Percentiles rank a stretch among this genome's conserved stretches.
phyloP scores from a whole-genome alignment of 2,113 vertebrate species.

The Cynocephalus volans region DNA sequence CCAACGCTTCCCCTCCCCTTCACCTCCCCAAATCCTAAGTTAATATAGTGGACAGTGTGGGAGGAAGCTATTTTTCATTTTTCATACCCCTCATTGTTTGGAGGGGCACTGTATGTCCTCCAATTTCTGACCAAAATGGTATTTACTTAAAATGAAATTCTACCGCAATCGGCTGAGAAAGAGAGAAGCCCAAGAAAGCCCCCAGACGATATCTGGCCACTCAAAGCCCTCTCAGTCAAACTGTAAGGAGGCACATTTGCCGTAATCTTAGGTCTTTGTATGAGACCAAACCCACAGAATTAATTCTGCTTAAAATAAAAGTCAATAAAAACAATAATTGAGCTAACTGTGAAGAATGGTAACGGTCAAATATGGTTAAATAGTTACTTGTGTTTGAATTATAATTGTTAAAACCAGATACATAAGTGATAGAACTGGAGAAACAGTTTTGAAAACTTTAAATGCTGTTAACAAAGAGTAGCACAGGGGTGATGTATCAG shows the following conservation, averaged over 20 bases:
- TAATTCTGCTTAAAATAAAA: slow-evolving; percentile 48
- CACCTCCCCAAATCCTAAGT: background rate
- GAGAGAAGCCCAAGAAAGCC: background rate
- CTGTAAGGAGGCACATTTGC: background rate
- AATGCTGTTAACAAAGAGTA: background rate
- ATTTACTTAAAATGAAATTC: background rate
- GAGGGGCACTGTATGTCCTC: background rate
- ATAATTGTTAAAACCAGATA: slow-evolving; percentile 29
- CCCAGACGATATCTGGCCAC: background rate
- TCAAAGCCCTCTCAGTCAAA: background rate
- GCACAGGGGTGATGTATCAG: background rate
- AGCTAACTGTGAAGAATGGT: background rate
- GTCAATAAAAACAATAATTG: background rate
- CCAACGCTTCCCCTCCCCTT: background rate
- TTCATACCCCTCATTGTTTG: slow-evolving; percentile 23
- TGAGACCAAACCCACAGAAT: background rate
- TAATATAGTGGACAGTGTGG: background rate
- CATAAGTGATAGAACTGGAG: background rate
- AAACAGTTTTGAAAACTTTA: slow-evolving; percentile 23
- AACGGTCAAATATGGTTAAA: background rate
- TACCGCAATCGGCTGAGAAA: background rate
- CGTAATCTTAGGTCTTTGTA: background rate
- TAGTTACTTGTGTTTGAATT: background rate
- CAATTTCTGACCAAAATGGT: background rate
- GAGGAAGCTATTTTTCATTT: background rate